Base-by-base conservation (phyloP, 2,888 invertebrate species). In the Amblyteles armatorius region DNA sequence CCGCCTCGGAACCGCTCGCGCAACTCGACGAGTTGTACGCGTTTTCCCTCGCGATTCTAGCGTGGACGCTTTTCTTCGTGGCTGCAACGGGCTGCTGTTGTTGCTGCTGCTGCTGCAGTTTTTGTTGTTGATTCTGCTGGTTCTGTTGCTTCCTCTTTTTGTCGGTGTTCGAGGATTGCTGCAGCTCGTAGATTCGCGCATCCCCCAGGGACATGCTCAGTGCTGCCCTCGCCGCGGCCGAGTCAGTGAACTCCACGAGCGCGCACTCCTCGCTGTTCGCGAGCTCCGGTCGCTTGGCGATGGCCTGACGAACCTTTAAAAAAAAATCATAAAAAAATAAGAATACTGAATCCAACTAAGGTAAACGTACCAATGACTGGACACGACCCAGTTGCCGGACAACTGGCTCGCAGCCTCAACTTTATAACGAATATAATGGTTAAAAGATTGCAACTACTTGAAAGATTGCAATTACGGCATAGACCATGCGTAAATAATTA, bases 271-370 rank as follows among this genome's bases (percentile, higher is more conserved):
- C 96, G 90, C 97, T 97, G 89, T 97, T 97, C 92, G 90, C 90
- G 55, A 98, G 95, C 92, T 97, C 98, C 29, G 98, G 98, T 92
- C 98, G 97, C 92, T 98, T 98, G 92, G 97, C 97, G 90, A 98
- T 96, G 93, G 98, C 98, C 93, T 97, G 98, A 81, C 98, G 96
- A 29, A 98, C 97, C 93, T 44, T 44, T 16, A 44, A 16, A 13
- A 74, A 74, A 52, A 11, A 79, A 65, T 40, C 19, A 73, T 3
- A 29, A 65, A 60, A 60, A 44, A 73, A 29, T 22, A 65, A 55
- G 9, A 60, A 79, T 22, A 72, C n/a, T 1, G 55, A 52, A 19
- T 11, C 52, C 19, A 7, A 16, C n/a, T 3, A n/a, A 22, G 2
- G 13, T 7, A 71, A 7, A 11, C 0, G 4, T 19, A 9, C 11